Percentiles rank a stretch among this genome's conserved stretches.
Conservation (phyloP, 2,888 invertebrate genomes). For the Chalcosyrphus nemorum region DNA sequence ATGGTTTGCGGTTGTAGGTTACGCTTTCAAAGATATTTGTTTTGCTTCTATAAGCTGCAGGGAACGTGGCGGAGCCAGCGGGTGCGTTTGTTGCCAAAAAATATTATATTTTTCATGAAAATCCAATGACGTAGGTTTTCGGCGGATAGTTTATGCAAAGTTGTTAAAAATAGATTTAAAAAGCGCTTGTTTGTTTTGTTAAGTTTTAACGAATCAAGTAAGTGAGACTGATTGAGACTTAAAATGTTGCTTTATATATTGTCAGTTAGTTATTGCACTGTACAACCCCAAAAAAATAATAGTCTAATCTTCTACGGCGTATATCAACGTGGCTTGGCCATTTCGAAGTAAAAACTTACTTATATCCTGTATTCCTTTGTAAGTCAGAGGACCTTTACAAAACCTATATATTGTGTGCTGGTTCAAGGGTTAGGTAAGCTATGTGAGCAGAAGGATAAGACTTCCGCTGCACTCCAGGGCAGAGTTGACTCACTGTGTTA, state of each 20-base stretch:
- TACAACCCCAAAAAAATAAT: too few species aligned
- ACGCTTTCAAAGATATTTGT: background rate
- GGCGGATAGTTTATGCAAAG: slow-evolving; percentile 3
- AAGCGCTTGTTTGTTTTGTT: background rate
- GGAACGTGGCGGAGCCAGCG: slow-evolving; percentile 2
- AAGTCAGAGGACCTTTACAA: too few species aligned
- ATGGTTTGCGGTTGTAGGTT: background rate
- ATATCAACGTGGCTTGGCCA: too few species aligned
- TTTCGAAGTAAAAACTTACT: too few species aligned
- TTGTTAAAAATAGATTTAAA: slow-evolving; percentile 34
- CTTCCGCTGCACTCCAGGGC: too few species aligned
- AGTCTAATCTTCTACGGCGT: too few species aligned
- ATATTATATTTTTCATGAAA: slow-evolving; percentile 36
- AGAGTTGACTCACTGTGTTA: too few species aligned
- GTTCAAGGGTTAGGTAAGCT: too few species aligned
- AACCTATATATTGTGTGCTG: too few species aligned
- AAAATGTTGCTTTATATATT: background rate
- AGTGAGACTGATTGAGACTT: background rate
- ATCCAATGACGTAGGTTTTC: slow-evolving; percentile 26
- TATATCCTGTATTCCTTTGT: too few species aligned
- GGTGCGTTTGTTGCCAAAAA: slow-evolving; percentile 4
- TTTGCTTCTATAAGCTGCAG: slow-evolving; percentile 10
- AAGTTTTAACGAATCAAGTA: background rate
- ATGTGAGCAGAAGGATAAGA: too few species aligned
- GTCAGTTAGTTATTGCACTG: too few species aligned